Evolutionary conservation across 2,797 vertebrate genomes (phyloP).

Genomic region (Manis javanica): DNA sequence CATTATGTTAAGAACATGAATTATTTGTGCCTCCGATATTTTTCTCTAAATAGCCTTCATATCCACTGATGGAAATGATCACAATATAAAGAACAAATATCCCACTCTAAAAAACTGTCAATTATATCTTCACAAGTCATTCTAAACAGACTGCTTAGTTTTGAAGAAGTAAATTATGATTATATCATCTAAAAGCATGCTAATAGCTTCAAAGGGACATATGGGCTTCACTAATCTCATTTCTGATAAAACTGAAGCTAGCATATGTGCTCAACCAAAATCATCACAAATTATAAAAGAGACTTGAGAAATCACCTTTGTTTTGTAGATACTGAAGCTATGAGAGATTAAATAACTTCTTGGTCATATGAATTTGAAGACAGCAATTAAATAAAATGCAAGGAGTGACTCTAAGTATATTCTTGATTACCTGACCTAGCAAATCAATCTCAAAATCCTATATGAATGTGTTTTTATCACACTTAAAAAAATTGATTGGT

Average conservation of each 20-base stretch:
- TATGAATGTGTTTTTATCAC: not conserved
- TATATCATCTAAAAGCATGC: not conserved
- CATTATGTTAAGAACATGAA: not conserved
- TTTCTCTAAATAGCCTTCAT: not conserved
- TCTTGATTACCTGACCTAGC: slow-evolving; percentile 21
- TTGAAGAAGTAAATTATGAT: slow-evolving; percentile 30
- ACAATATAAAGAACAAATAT: not conserved
- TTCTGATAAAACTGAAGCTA: not conserved
- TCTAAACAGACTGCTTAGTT: not conserved
- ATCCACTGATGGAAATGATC: not conserved
- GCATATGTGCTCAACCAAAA: not conserved
- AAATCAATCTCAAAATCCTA: slow-evolving; percentile 54
- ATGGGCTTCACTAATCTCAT: not conserved
- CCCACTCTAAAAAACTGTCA: not conserved
- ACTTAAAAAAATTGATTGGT: not conserved
- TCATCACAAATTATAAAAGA: not conserved
- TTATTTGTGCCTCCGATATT: not conserved
- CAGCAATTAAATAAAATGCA: slow-evolving; percentile 39
- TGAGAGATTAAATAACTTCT: slow-evolving; percentile 32
- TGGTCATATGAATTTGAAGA: slow-evolving; percentile 40
- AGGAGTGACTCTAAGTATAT: slow-evolving; percentile 25
- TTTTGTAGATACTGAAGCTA: not conserved
- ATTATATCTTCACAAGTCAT: not conserved
- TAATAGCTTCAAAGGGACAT: not conserved
- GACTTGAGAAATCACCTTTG: not conserved